Conservation (phyloP, 2,797 vertebrate species). For the Mus caroli region DNA sequence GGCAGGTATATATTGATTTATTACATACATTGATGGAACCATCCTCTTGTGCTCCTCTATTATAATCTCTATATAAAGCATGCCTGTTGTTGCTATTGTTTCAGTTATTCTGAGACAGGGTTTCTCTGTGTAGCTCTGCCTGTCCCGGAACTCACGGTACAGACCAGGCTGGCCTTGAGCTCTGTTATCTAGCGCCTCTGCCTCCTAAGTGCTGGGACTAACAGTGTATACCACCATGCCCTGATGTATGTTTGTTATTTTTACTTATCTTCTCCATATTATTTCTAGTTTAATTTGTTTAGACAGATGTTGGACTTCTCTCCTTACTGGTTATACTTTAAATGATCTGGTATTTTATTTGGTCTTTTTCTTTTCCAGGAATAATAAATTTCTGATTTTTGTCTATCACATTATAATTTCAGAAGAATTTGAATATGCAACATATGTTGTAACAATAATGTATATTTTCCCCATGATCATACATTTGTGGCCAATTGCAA, state of each 20-base stretch:
- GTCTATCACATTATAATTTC: slow-evolving; percentile 70
- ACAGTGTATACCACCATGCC: background rate
- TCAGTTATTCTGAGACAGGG: background rate
- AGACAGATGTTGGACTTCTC: slow-evolving; percentile 38
- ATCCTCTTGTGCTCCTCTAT: slow-evolving; percentile 23
- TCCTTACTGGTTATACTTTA: slow-evolving; percentile 35
- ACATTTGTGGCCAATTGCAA: slow-evolving; percentile 74
- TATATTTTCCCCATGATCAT: slow-evolving; percentile 78
- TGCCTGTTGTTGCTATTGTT: slow-evolving; percentile 15
- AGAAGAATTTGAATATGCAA: slow-evolving; percentile 81
- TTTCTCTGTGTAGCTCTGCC: background rate
- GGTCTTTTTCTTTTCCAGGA: slow-evolving; percentile 75
- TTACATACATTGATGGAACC: background rate
- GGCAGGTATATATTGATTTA: background rate
- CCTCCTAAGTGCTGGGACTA: background rate
- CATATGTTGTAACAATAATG: slow-evolving; percentile 68
- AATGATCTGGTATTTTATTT: slow-evolving; percentile 70
- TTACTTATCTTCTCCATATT: slow-evolving; percentile 48
- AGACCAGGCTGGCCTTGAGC: background rate
- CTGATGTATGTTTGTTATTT: background rate
- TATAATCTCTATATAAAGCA: background rate
- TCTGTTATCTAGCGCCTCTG: background rate
- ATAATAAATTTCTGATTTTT: slow-evolving; percentile 63
- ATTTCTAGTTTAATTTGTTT: slow-evolving; percentile 49
- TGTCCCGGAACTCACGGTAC: background rate